Base-by-base conservation (phyloP, 2,113 vertebrate species). In the Chunga burmeisteri region DNA sequence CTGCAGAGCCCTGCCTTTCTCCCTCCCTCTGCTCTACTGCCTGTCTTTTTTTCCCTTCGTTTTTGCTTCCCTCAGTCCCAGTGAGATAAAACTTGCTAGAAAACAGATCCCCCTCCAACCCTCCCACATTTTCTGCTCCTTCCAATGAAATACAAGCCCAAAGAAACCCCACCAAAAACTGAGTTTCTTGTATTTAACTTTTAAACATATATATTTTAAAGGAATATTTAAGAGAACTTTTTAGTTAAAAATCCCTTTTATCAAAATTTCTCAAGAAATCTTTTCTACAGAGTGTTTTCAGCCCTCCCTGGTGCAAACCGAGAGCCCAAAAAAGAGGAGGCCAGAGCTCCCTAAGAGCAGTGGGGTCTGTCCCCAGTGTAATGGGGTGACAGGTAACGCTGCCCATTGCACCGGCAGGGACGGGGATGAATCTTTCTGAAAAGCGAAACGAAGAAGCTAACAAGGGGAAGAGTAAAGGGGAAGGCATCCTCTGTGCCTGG, bases 371-470 rank as follows among this genome's bases (percentile, higher is more conserved):
- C 30, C 44, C 36, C 34, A 0, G 0, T 13, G 25, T 12, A 4
- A 29, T 20, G 30, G 47, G 27, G 63, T 46, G 71, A n/a, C 13
- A 36, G 18, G 21, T 36, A 42, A 47, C 42, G 23, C 26, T 50
- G 17, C 68, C 38, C 32, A 27, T 7, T 2, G 0, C 0, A 1
- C 30, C 55, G 42, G 8, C 55, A 71, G 36, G 49, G 81, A 52
- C 13, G 10, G 78, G 83, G 85, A 95, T 22, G 74, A 97, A 72
- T 65, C 86, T 90, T 96, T 96, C n/a, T 26, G 91, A 85, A 91
- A 96, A 93, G 75, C 50, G 81, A 88, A 97, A 96, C 67, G 74
- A 96, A 97, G 96, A 87, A 32, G 59, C 30, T 10, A 7, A 86
- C 29, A 56, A 91, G 44, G 46, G 66, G 40, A 90, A 90, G 90